Evolutionary conservation across 2,113 vertebrate genomes (phyloP), one percentile per base, ranked within the genome.

Genomic region (Labrus mixtus): DNA sequence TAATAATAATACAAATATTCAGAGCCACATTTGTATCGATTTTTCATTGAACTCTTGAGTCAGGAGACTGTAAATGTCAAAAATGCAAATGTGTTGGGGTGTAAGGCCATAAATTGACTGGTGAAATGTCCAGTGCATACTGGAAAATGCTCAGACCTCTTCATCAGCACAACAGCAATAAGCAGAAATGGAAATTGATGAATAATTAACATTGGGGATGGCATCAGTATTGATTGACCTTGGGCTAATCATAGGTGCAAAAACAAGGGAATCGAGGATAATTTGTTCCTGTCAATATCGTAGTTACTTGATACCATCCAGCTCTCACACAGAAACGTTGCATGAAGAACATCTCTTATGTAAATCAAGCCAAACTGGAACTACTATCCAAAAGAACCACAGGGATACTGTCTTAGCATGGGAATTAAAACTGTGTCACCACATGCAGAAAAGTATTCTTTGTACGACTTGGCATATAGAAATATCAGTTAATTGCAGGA

Each of bases 181-280:
- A 60, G 39, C 57, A 37, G 20, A 33, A 36, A 71, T 45, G n/a
- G 36, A 78, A 67, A 66, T 63, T 3, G 53, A 50, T 82, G 37
- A 73, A 84, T 73, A 23, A 75, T 72, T 81, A 65, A 53, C 4
- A 73, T 16, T 68, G 13, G 8, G 41, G 41, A 43, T 45, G 56
- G 23, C 36, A 73, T 50, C 39, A 45, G 4, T 68, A 75, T 76
- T 46, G 65, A 87, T 56, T 84, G 63, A 81, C 67, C 65, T 77
- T 57, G 62, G 39, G 56, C 19, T 58, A n/a, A 37, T 71, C 57
- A 53, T n/a, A 39, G 6, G 59, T 22, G 63, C 8, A n/a, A 76
- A 81, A 68, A 65, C 57, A 72, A 55, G 43, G 60, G 51, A 50
- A 53, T 1, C 19, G 8, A 43, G 11, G 2, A 0, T 55, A 22